Evolutionary conservation across 2,113 vertebrate species (phyloP).

Genomic region (Pteronura brasiliensis): DNA sequence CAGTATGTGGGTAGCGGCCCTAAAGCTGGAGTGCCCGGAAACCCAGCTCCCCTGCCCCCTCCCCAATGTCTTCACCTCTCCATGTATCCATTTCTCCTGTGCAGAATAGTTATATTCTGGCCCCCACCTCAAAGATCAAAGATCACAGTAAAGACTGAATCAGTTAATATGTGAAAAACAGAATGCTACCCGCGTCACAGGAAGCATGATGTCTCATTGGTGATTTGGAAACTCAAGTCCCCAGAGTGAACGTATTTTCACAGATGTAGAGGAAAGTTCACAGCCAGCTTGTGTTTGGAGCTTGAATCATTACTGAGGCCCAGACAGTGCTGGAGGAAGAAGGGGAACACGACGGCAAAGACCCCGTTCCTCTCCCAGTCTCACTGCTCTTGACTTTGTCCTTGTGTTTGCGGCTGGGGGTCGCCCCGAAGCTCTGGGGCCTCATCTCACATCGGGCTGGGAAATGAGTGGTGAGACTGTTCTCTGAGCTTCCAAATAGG

Average conservation of each 20-base stretch:
- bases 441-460: background rate
- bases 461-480: rapidly evolving
- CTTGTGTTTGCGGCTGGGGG: background rate
- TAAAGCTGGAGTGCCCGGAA: background rate
- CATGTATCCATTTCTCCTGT: too few species aligned
- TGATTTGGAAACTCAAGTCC: background rate
- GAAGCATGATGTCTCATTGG: too few species aligned
- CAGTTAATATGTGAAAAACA: background rate
- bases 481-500: background rate
- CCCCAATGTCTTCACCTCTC: background rate
- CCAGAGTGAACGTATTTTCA: background rate
- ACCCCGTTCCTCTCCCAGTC: rapidly evolving
- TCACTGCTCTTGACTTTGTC: background rate
- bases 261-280: background rate
- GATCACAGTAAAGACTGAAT: background rate
- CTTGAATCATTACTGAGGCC: background rate
- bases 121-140: background rate
- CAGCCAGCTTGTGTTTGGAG: background rate
- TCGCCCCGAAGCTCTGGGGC: rapidly evolving
- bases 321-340: rapidly evolving
- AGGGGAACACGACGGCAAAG: background rate
- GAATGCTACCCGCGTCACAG: background rate
- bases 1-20: too few species aligned
- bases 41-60: too few species aligned
- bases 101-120: background rate